Evolutionary conservation across 2,797 vertebrate species (phyloP).

Genomic region (Ambastaia sidthimunki): DNA sequence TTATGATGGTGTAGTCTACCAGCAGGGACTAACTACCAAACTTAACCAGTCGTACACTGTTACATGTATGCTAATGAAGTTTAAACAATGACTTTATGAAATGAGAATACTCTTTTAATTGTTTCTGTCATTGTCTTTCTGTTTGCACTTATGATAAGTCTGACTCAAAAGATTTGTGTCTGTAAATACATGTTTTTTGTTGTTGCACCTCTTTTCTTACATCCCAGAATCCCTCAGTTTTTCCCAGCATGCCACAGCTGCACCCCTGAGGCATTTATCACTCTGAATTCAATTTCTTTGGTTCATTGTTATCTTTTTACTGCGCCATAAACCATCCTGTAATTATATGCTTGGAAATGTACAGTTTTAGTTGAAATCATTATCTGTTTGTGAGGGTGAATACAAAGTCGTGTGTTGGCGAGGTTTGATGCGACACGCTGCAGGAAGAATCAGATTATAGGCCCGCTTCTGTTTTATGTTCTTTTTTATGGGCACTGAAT

Average conservation of each 20-base stretch:
- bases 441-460: conserved; percentile 30
- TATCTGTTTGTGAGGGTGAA: conserved; percentile 15
- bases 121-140: background rate
- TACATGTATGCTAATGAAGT: background rate
- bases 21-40: background rate
- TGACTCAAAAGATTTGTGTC: conserved; percentile 17
- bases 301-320: conserved; percentile 31
- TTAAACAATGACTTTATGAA: background rate
- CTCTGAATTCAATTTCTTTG: conserved; percentile 25
- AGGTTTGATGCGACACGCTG: conserved; percentile 8
- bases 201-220: conserved; percentile 32
- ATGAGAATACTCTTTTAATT: background rate
- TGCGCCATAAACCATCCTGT: conserved; percentile 18
- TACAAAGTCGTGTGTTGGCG: conserved; percentile 27
- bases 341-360: conserved; percentile 25
- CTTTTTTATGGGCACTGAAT: conserved; percentile 66
- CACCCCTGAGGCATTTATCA: conserved; percentile 15
- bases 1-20: too few relatives aligned
- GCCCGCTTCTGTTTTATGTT: conserved; percentile 40
- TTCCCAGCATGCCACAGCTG: conserved; percentile 24
- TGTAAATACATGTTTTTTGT: conserved; percentile 4
- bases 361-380: conserved; percentile 16
- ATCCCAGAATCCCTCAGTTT: conserved; percentile 21
- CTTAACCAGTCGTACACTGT: too few relatives aligned
- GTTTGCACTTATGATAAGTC: conserved; percentile 25